phyloP scores from a whole-genome alignment of 2,113 vertebrate species.

The Prinia subflava region DNA sequence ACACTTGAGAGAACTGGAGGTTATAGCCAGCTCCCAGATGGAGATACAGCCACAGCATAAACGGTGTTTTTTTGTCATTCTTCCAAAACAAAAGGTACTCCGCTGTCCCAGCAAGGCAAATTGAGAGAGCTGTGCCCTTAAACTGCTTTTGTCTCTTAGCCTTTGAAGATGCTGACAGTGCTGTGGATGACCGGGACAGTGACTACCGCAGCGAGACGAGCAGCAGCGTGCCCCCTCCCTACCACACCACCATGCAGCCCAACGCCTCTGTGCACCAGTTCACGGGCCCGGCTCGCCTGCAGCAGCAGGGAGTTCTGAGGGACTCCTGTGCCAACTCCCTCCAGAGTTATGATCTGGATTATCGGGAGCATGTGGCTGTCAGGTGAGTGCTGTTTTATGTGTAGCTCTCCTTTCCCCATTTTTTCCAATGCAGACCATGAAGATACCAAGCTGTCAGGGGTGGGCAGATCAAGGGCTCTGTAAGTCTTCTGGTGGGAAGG shows the following conservation, averaged over 20 bases:
- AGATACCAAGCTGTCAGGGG: no score
- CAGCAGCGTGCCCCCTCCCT: slow-evolving; percentile 87
- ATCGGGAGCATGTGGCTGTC: slow-evolving; percentile 77
- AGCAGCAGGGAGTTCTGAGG: slow-evolving; percentile 73
- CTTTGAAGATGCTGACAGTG: slow-evolving; percentile 92
- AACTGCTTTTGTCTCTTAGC: slow-evolving; percentile 73
- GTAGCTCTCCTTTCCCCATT: background rate
- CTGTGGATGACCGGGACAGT: slow-evolving; percentile 93
- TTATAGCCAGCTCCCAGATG: background rate
- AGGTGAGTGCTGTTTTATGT: slow-evolving; percentile 74
- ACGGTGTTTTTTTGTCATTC: background rate
- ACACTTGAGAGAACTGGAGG: background rate
- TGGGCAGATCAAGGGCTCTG: background rate
- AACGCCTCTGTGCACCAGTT: slow-evolving; percentile 94
- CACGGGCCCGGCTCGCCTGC: slow-evolving; percentile 75
- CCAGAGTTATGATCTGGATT: slow-evolving; percentile 85
- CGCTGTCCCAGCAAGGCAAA: background rate
- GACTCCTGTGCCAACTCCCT: slow-evolving; percentile 83
- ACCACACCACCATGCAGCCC: slow-evolving; percentile 88
- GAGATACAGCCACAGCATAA: background rate
- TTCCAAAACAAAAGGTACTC: background rate
- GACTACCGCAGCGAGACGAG: slow-evolving; percentile 98
- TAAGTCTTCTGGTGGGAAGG: background rate
- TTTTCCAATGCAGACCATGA: background rate
- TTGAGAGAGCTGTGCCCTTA: background rate